Evolutionary conservation across 1,140 invertebrate genomes (phyloP), one percentile per base, ranked within the genome.

Genomic region (Argopecten irradians): DNA sequence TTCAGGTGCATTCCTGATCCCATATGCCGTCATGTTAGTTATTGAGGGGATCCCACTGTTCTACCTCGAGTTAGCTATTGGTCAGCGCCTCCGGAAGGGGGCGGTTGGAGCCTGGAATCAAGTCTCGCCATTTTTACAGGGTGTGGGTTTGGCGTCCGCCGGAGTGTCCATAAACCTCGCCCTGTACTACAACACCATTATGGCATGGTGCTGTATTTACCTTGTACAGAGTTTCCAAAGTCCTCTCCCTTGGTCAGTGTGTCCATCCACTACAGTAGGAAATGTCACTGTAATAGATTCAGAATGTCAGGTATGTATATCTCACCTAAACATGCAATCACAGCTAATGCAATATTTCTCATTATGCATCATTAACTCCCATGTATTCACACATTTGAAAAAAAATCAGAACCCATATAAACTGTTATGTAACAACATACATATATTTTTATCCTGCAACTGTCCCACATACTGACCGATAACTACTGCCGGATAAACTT

Each of bases 171-270:
- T 99, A 91, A 99, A 99, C 96, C 98, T 99, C 96, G 98, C 98
- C 41, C 98, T 99, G 97, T 99, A 99, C 95, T 99, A 99, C 96
- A 99, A 99, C 96, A 99, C 98, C 0, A 98, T 99, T 93, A 98
- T 99, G 90, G 98, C 98, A 13, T 99, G 98, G 98, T 98, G 98
- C 1, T 97, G 99, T 3, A 99, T 99, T 95, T 99, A 99, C 92
- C 96, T 97, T 97, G 90, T 97, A 71, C 93, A 94, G 35, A 96
- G 96, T 82, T 95, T 95, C 55, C 92, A 92, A 85, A 92, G 97
- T 5, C 97, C 97, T 93, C 96, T 99, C n/a, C 98, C 98, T 0
- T 99, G 98, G 98, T 98, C 97, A 39, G 97, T 96, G 84, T 99
- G 99, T 84, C 93, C 92, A 8, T 83, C 90, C 33, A 84, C 88